These are phyloP conservation scores for Sarcophaga carnaria DNA, from an alignment of 2,888 invertebrate genomes.

Conservation along the genomic window DNA sequence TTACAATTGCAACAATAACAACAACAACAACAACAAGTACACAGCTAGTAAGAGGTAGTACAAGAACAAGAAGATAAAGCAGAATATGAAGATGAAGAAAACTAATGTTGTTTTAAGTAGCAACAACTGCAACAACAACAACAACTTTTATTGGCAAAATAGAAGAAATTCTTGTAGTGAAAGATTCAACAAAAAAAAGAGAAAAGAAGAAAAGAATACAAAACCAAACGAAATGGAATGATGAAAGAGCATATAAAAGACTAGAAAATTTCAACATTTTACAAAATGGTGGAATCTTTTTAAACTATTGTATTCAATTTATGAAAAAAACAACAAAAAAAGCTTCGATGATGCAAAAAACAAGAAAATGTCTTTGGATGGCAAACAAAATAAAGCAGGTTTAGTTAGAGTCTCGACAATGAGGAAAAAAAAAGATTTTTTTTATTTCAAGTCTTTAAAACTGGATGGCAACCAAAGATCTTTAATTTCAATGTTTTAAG, in stretches of 20 bases:
- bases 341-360: background rate
- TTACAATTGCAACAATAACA: constrained; percentile 6
- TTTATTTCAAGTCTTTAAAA: no score
- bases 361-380: background rate
- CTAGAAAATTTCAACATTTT: constrained; percentile 30
- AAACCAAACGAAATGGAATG: no score
- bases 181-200: constrained; percentile 4
- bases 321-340: background rate
- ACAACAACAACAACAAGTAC: background rate
- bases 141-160: constrained; percentile 31
- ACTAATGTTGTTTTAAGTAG: constrained; percentile 65
- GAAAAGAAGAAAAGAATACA: constrained; percentile 27
- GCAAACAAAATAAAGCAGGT: no score
- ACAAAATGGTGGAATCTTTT: constrained; percentile 64
- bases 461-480: no score
- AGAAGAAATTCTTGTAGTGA: constrained; percentile 2
- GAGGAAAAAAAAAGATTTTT: no score
- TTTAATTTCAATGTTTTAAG: no score
- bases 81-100: constrained; percentile 39
- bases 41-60: background rate
- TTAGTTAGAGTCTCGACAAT: no score
- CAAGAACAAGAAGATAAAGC: background rate
- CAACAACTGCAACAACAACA: constrained; percentile 43
- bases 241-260: constrained; percentile 4
- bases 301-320: constrained; percentile 54